Percentiles rank a stretch among this genome's conserved stretches.
Evolutionary conservation across 2,797 vertebrate species (phyloP).

Genomic region (Threskiornis aethiopicus): DNA sequence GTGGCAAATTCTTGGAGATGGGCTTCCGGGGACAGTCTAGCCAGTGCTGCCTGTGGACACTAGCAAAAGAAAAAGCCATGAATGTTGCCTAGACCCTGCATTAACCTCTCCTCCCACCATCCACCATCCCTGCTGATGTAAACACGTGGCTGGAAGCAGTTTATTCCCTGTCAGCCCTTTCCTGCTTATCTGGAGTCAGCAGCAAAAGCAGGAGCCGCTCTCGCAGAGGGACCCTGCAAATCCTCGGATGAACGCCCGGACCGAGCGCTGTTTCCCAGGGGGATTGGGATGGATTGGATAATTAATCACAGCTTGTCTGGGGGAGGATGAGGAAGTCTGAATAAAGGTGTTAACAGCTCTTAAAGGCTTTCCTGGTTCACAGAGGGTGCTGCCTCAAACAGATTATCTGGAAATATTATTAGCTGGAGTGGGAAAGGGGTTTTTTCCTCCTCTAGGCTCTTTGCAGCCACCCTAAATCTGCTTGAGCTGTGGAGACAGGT

Average conservation of each 20-base stretch:
- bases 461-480: slow-evolving; percentile 48
- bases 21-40: neutral
- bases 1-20: neutral
- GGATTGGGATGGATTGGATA: slow-evolving; percentile 60
- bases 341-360: slow-evolving; percentile 69
- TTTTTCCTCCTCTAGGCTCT: neutral
- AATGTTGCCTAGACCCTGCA: neutral
- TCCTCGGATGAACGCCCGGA: neutral
- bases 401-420: slow-evolving; percentile 70
- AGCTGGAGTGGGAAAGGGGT: slow-evolving; percentile 47
- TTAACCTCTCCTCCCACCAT: neutral
- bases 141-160: neutral
- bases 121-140: neutral
- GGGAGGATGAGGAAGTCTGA: slow-evolving; percentile 68
- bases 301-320: slow-evolving; percentile 68
- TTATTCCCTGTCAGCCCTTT: neutral
- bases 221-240: neutral
- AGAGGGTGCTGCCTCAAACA: slow-evolving; percentile 63
- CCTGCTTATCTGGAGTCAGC: neutral
- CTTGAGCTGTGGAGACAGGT: slow-evolving; percentile 31
- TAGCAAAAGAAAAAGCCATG: neutral
- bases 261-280: slow-evolving; percentile 52
- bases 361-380: slow-evolving; percentile 62
- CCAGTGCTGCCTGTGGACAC: neutral
- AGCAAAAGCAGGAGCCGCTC: neutral